Evolutionary conservation across 2,888 invertebrate genomes (phyloP), one percentile per base, ranked within the genome.

Genomic region (Pomacea canaliculata): DNA sequence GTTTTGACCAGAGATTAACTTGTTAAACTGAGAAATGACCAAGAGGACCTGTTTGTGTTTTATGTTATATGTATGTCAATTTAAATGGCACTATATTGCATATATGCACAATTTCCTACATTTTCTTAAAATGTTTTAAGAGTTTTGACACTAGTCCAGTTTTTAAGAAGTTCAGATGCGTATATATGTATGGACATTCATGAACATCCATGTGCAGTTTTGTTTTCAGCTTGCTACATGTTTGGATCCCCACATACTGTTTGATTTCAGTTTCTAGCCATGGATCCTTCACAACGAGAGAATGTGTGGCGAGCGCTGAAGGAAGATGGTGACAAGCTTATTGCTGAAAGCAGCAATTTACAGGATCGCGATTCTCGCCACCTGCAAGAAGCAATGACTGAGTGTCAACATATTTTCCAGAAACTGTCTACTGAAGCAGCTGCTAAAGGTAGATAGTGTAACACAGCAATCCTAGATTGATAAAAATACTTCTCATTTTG

Each of bases 211-310:
- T 8, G 2, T 56, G 51, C 51, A 56, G 12, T 56, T 56, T 16
- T 56, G 51, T 56, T 56, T 56, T 16, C 51, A 13, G 2, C 16
- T 56, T 56, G 51, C 51, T 56, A 48, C 13, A 0, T 37, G 18
- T 71, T 18, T 48, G 60, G 23, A 23, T 23, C 23, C 23, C 59
- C 63, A 27, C n/a, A 37, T 37, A 5, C 37, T 37, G 37, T 37
- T 37, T 37, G 5, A 37, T 37, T 37, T 37, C 89, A 95, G 93
- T 99, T 98, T 92, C 94, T 98, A 86, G 96, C 97, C 1, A 97
- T 99, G 95, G 98, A 98, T 78, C 95, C 97, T 18, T 96, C 97
- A 85, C 97, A 98, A 91, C 94, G 99, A 37, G 97, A 97, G 78
- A 97, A 98, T 7, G 98, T 99, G 87, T 88, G 91, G 81, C 82